These are phyloP conservation scores for Hyles euphorbiae DNA, from an alignment of 1,140 invertebrate genomes.

Conservation along the genomic window DNA sequence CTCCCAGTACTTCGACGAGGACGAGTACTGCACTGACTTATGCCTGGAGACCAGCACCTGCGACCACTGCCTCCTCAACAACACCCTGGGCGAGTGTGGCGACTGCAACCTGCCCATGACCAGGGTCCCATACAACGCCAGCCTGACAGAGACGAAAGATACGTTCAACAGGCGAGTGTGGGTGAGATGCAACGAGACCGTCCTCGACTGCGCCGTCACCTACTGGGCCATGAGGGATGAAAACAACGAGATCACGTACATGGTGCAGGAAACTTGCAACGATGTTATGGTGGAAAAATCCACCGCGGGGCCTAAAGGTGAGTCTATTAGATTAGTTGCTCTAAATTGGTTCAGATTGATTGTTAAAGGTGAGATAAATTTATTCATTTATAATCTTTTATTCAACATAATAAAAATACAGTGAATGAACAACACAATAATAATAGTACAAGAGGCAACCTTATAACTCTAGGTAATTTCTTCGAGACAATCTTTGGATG, in stretches of 20 bases:
- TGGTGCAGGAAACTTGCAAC: constrained; percentile 36
- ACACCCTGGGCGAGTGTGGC: constrained; percentile 25
- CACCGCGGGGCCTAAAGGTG: constrained; percentile 35
- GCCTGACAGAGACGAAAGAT: constrained; percentile 18
- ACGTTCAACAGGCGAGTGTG: constrained; percentile 36
- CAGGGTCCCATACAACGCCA: constrained; percentile 19
- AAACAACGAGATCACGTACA: constrained; percentile 30
- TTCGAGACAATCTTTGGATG: too few species aligned
- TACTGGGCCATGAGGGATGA: constrained; percentile 48
- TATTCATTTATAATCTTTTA: too few species aligned
- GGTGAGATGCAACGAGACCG: constrained; percentile 42
- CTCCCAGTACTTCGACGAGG: constrained; percentile 49
- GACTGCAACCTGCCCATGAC: constrained; percentile 23
- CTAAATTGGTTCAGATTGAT: too few species aligned
- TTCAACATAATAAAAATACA: too few species aligned
- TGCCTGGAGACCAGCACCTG: constrained; percentile 41
- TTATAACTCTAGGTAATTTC: too few species aligned
- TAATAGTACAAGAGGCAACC: too few species aligned
- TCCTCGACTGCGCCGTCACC: constrained; percentile 35
- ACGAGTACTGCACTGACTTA: constrained; percentile 49
- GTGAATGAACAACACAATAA: too few species aligned
- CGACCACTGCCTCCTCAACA: constrained; percentile 34
- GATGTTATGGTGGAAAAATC: constrained; percentile 16
- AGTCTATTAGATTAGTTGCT: constrained; percentile 15
- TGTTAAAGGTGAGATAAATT: too few species aligned